These are phyloP conservation scores for Chiloscyllium plagiosum DNA, from an alignment of 2,113 vertebrate species.

Conservation along the genomic window DNA sequence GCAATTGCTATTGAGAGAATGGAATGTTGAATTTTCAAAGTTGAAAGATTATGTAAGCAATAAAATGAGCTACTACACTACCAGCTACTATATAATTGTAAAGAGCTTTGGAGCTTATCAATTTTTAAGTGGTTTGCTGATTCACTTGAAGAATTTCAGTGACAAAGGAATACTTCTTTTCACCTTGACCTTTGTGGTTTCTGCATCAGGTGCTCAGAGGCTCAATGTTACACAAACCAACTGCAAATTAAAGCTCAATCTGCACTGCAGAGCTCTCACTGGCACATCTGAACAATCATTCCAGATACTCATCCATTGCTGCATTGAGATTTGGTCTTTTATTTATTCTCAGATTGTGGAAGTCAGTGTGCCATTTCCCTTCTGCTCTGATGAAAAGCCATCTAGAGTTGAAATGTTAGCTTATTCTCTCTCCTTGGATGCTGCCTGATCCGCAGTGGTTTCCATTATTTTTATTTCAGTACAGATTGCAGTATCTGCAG, in stretches of 20 bases:
- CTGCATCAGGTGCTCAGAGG: too few relatives aligned
- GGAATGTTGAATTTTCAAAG: not conserved
- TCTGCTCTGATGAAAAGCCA: too few relatives aligned
- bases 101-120: not conserved
- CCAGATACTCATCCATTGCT: not conserved
- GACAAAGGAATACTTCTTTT: not conserved
- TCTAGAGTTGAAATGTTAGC: too few relatives aligned
- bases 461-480: too few relatives aligned
- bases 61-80: not conserved
- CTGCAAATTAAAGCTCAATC: not conserved
- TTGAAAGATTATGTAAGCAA: constrained; percentile 2
- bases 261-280: not conserved
- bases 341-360: not conserved
- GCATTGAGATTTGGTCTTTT: not conserved
- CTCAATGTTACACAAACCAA: not conserved
- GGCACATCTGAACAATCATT: not conserved
- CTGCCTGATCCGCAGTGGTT: too few relatives aligned
- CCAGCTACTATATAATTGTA: not conserved
- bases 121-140: not conserved
- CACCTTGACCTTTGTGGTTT: not conserved
- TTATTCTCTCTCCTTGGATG: too few relatives aligned
- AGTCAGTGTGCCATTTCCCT: too few relatives aligned
- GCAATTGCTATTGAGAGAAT: not conserved
- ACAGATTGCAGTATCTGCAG: too few relatives aligned
- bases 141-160: not conserved